Evolutionary conservation across 1,140 invertebrate genomes (phyloP), one percentile per base, ranked within the genome.

Genomic region (Caenorhabditis remanei): DNA sequence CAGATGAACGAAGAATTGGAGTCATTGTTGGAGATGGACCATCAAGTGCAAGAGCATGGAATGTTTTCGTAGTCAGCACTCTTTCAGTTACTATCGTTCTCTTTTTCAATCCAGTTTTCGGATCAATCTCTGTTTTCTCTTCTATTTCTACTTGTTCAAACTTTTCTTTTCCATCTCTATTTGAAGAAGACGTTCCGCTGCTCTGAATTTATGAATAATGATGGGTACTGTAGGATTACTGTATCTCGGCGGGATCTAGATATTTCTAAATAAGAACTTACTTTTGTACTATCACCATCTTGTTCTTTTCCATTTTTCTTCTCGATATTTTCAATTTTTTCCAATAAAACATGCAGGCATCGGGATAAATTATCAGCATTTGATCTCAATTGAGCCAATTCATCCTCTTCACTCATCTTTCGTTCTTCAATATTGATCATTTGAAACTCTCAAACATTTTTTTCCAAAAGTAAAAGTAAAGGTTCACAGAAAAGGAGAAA

Each of bases 281-380:
- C 43, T 41, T 83, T 84, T 7, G 43, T 79, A n/a, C 71, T 79
- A n/a, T 79, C 46, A n/a, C 19, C 46, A 87, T 75, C 87, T 19
- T 83, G 40, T 58, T 75, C 67, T 43, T 85, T 65, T 55, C 48
- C 63, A 65, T 85, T 88, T 19, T 85, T 88, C 87, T 46, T 84
- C 86, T 91, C 91, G 14, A 92, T 84, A 67, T 92, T 65, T 71
- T 92, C 91, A 67, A 92, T 92, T 48, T 91, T 88, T 43, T 87
- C 71, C 16, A 90, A 87, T 46, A 92, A 85, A 19, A 90, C 85
- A 46, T 90, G 87, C 43, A 92, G 85, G 53, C 91, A 92, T 84
- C 90, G 63, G 9, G 90, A 86, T 14, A 92, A 83, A 61, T 89
- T 90, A 41, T 90, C 88, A 43, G 91, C 91, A 82, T 90, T 92